Evolutionary conservation across 2,113 vertebrate species (phyloP).

Genomic region (Microtus pennsylvanicus): DNA sequence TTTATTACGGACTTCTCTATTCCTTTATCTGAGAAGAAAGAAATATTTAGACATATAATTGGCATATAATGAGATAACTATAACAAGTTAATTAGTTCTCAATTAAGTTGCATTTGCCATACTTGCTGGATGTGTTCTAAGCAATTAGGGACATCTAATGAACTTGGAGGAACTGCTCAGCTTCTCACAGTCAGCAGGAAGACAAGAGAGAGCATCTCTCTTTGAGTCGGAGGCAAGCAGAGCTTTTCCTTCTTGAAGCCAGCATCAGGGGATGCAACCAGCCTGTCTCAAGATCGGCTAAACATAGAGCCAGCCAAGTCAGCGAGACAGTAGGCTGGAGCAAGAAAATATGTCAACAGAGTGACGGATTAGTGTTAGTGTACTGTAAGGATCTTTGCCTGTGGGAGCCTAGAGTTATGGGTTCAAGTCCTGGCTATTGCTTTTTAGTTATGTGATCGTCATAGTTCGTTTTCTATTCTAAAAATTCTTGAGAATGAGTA

Average conservation of each 20-base stretch:
- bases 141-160: conserved; percentile 87
- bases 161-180: conserved; percentile 76
- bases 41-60: conserved; percentile 87
- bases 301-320: neutral
- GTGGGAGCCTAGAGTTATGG: neutral
- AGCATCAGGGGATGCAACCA: too few species aligned
- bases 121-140: conserved; percentile 82
- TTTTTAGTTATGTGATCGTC: neutral
- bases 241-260: neutral
- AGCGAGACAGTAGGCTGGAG: neutral
- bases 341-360: neutral
- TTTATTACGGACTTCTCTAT: neutral
- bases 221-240: neutral
- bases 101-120: conserved; percentile 87
- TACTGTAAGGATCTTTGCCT: neutral
- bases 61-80: conserved; percentile 87
- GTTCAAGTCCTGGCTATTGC: neutral
- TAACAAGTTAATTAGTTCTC: conserved; percentile 89
- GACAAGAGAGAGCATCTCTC: neutral
- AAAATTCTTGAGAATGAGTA: neutral
- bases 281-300: neutral
- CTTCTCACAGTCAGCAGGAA: conserved; percentile 71
- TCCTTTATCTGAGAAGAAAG: conserved; percentile 85
- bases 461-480: neutral
- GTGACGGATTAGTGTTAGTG: neutral